A percentile compares a stretch with the other conserved stretches of the same genome.
phyloP scores from a whole-genome alignment of 2,888 invertebrate species.

The Busseola fusca region DNA sequence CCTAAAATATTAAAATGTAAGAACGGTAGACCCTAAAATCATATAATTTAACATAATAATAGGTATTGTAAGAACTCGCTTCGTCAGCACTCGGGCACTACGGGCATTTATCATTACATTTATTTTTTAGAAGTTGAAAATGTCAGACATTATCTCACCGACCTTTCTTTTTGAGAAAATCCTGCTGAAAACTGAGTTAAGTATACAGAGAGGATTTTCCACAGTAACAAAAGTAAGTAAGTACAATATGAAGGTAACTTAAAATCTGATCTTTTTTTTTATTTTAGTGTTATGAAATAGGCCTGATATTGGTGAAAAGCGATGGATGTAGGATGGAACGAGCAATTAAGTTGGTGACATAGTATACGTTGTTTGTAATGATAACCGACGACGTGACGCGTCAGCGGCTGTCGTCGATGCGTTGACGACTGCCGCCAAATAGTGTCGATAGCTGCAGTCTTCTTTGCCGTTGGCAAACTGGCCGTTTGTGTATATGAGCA shows the following conservation, averaged over 20 bases:
- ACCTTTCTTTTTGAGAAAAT: slow-evolving; percentile 15
- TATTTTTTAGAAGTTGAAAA: slow-evolving; percentile 29
- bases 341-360: background rate
- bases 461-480: background rate
- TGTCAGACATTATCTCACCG: slow-evolving; percentile 27
- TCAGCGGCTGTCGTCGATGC: too few species aligned
- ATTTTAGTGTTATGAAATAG: background rate
- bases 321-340: background rate
- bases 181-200: background rate
- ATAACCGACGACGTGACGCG: too few species aligned
- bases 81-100: slow-evolving; percentile 31
- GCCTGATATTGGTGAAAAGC: background rate
- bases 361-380: background rate
- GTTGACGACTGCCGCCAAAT: background rate
- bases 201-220: background rate
- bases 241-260: background rate
- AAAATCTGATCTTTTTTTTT: background rate
- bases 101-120: slow-evolving; percentile 35
- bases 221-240: background rate
- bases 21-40: slow-evolving; percentile 30
- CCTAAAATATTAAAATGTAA: background rate
- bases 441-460: background rate
- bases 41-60: slow-evolving; percentile 47
- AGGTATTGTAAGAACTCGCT: slow-evolving; percentile 35
- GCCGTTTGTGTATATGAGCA: background rate